Evolutionary conservation across 2,797 vertebrate species (phyloP).

Genomic region (Lacerta viridis): DNA sequence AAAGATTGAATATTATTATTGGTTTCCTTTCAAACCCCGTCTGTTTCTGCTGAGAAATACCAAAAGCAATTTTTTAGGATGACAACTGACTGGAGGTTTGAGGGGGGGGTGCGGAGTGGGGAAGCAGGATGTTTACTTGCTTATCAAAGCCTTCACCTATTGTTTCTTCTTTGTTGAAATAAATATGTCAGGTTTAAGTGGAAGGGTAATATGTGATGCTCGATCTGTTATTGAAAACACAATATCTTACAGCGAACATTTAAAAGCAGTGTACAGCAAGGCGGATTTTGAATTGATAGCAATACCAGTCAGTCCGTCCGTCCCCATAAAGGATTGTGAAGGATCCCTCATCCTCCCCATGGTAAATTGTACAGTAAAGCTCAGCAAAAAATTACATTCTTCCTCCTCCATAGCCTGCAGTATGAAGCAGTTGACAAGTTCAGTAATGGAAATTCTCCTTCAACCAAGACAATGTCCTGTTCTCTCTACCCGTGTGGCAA

Average conservation of each 20-base stretch:
- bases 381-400: neutral
- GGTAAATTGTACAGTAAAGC: neutral
- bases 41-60: constrained; percentile 28
- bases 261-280: constrained; percentile 34
- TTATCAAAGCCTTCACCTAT: constrained; percentile 55
- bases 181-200: constrained; percentile 30
- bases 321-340: neutral
- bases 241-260: constrained; percentile 40
- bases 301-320: neutral
- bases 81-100: constrained; percentile 50
- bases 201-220: constrained; percentile 28
- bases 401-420: neutral
- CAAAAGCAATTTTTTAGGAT: constrained; percentile 67
- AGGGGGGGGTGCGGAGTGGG: too few relatives aligned
- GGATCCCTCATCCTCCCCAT: neutral
- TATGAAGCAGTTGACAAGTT: neutral
- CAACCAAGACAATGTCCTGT: neutral
- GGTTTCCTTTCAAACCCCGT: constrained; percentile 15
- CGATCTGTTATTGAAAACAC: constrained; percentile 49
- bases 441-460: constrained; percentile 11
- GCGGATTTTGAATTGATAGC: neutral
- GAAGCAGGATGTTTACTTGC: constrained; percentile 39
- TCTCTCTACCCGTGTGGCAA: neutral
- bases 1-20: constrained; percentile 5
- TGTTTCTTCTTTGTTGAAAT: constrained; percentile 14